These are phyloP conservation scores for Steromphala cineraria DNA, from an alignment of 2,888 invertebrate species.

Conservation along the genomic window DNA sequence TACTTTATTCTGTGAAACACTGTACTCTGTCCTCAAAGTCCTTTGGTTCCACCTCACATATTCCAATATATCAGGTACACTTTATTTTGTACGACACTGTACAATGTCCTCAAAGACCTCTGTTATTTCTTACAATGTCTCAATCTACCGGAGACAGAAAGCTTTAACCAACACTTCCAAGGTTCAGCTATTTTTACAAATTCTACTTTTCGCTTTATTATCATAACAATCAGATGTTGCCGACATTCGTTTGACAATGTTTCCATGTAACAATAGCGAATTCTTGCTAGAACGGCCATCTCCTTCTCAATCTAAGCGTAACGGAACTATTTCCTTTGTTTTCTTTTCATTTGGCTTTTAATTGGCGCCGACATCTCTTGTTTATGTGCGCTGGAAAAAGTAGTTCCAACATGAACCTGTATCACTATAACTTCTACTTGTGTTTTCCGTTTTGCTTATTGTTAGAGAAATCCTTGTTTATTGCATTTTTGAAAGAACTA, in stretches of 20 bases:
- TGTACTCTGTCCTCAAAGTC: too few relatives aligned
- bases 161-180: background rate
- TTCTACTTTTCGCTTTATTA: background rate
- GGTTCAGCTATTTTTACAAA: background rate
- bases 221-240: background rate
- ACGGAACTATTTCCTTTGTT: conserved; percentile 20
- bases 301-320: background rate
- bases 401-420: background rate
- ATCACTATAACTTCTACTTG: background rate
- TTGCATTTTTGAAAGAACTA: background rate
- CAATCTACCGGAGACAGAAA: background rate
- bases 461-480: background rate
- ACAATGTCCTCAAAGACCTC: background rate
- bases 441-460: background rate
- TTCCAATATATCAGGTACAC: background rate
- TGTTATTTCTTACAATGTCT: background rate
- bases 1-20: too few relatives aligned
- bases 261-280: background rate
- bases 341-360: conserved; percentile 25
- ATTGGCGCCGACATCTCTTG: conserved; percentile 17
- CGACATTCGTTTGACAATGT: background rate
- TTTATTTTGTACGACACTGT: too few relatives aligned
- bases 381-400: conserved; percentile 1
- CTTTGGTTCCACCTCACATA: background rate
- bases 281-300: background rate